Conservation (phyloP, 1,140 invertebrate species). For the Armadillidium nasatum region DNA sequence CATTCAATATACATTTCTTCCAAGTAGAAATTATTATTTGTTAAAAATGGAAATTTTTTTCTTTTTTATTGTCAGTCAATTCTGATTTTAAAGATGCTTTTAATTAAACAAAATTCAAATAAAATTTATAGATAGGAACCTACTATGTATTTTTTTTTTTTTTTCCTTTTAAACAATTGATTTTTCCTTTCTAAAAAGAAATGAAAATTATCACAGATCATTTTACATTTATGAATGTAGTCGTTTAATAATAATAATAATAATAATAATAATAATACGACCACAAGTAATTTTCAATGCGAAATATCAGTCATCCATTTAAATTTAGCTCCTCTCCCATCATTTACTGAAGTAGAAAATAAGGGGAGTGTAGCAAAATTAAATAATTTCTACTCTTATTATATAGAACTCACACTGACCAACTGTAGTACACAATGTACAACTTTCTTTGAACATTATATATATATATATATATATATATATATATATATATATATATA, state of each 20-base stretch:
- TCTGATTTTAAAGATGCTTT: neutral
- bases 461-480: constrained; percentile 13
- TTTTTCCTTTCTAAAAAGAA: neutral
- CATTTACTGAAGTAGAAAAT: neutral
- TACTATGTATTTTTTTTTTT: too few relatives aligned
- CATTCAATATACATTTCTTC: too few relatives aligned
- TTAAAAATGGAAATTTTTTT: too few relatives aligned
- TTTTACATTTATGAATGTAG: neutral
- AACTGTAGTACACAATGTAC: neutral
- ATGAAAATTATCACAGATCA: constrained; percentile 1
- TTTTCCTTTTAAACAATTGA: too few relatives aligned
- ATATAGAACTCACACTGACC: too few relatives aligned
- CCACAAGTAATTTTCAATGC: neutral
- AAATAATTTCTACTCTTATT: neutral
- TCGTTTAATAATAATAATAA: neutral
- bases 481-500: constrained; percentile 20
- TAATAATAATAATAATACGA: neutral
- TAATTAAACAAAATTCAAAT: neutral
- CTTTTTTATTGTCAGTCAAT: neutral
- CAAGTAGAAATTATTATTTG: too few relatives aligned
- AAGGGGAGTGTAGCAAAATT: neutral
- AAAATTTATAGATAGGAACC: neutral
- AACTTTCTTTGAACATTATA: neutral
- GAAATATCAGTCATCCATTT: neutral
- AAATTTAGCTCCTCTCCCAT: neutral